Evolutionary conservation across 2,113 vertebrate genomes (phyloP), one percentile per base, ranked within the genome.

Genomic region (Psettodes erumei): DNA sequence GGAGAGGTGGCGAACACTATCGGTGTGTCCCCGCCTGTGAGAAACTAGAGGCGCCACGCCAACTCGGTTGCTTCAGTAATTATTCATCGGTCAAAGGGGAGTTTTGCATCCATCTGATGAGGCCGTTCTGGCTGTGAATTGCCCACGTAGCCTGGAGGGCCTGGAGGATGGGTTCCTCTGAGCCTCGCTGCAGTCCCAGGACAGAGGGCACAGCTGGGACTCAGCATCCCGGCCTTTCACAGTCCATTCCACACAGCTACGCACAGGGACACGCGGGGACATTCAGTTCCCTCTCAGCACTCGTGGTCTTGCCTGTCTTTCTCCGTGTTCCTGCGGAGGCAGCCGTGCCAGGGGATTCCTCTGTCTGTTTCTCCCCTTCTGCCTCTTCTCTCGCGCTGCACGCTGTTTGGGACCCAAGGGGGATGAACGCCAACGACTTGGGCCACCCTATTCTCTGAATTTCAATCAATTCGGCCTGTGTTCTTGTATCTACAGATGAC

Each of bases 161-260:
- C 66, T 48, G 55, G 56, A 75, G 68, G 61, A 60, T 68, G 75
- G 74, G 76, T 71, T 85, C 80, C 85, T 86, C 62, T 74, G 90
- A 88, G 89, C 77, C 73, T 40, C 28, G 23, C 75, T 23, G 32
- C 1, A 68, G 82, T 92, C 88, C 86, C 88, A 83, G 82, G 85
- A 85, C 86, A 79, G 76, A 59, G 81, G 81, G 63, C 90, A 89
- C 93, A 93, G 88, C 92, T 93, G 92, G 90, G 87, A 89, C 65
- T 75, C 68, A n/a, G 40, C 82, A 71, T 86, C 83, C 75, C 64
- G 59, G 65, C 23, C 69, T 72, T 84, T 92, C 83, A 92, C 83
- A 84, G 83, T 86, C 89, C 80, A 86, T 77, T 92, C 87, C 84
- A 90, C 91, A 90, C 73, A 77, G 86, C 63, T 80, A 87, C 77